These are phyloP conservation scores for Cataglyphis hispanica DNA, from an alignment of 1,140 invertebrate species.

Conservation along the genomic window DNA sequence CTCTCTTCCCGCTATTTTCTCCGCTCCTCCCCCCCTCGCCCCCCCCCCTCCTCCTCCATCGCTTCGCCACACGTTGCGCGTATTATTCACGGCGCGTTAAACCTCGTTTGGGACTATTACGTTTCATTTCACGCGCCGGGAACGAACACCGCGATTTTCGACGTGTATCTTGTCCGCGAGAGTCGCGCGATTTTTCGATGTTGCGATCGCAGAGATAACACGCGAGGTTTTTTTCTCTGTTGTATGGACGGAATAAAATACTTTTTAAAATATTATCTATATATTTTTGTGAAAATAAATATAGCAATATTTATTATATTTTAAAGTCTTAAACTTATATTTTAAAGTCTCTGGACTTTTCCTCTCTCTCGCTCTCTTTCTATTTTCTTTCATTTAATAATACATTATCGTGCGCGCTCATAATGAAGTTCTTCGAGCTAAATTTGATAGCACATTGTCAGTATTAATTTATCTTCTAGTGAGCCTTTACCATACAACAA, in stretches of 20 bases:
- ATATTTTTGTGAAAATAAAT: background rate
- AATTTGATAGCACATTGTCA: background rate
- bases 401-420: background rate
- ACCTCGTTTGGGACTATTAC: conserved; percentile 81
- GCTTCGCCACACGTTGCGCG: conserved; percentile 65
- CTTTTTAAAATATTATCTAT: conserved; percentile 17
- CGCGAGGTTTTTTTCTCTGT: background rate
- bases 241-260: background rate
- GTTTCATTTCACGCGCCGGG: conserved; percentile 71
- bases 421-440: background rate
- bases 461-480: background rate
- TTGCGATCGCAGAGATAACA: conserved; percentile 22
- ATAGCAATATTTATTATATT: background rate
- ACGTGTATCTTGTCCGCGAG: conserved; percentile 19
- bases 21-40: conserved; percentile 11
- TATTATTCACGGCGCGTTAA: conserved; percentile 82
- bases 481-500: background rate
- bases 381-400: conserved; percentile 10
- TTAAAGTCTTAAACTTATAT: background rate
- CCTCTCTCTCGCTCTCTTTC: background rate
- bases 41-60: no score
- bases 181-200: conserved; percentile 22
- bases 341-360: no score
- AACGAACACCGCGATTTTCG: conserved; percentile 53
- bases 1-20: conserved; percentile 1